Evolutionary conservation across 2,888 invertebrate genomes (phyloP), one percentile per base, ranked within the genome.

Genomic region (Meganola albula): DNA sequence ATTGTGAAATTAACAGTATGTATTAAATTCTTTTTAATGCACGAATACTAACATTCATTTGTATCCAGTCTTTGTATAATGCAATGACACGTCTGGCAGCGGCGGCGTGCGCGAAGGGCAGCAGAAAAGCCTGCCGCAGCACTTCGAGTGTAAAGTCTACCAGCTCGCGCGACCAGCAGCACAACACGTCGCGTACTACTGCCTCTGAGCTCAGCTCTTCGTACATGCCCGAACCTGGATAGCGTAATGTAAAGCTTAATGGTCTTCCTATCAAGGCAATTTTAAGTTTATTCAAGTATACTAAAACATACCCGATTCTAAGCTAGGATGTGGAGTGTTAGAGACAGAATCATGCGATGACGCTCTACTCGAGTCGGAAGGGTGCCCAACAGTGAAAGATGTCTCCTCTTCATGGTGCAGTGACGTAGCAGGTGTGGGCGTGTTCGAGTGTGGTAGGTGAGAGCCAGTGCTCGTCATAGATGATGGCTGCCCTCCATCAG

Each of bases 61-160:
- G 95, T 82, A 98, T 97, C 93, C 98, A 95, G 74, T 98, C 97
- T 71, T 96, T 94, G 71, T 98, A 98, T 2, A 97, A 93, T 24
- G 93, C 91, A 51, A 98, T 95, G 23, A 97, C 95, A 58, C 94
- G 92, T 26, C 96, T 87, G 40, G 96, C 93, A 3, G 97, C 95
- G 42, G 92, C 91, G 8, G 96, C 93, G 72, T 97, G 95, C 2
- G 91, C 89, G 73, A 97, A 97, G 47, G 95, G 94, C 57, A 98
- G 84, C 27, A 97, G 87, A 80, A 98, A 95, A 16, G 97, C 96
- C 80, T 98, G 97, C 13, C 98, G 90, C 68, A 97, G 94, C 35
- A 98, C 90, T 80, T 98, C 98, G 61, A 98, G 95, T 13, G 98
- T 91, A 67, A 98, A 95, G 83, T 98, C 96, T 4, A 98, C 92